A percentile compares a stretch with the other conserved stretches of the same genome.
These are phyloP conservation scores for Crematogaster levior DNA, from an alignment of 2,888 invertebrate genomes.

Conservation along the genomic window DNA sequence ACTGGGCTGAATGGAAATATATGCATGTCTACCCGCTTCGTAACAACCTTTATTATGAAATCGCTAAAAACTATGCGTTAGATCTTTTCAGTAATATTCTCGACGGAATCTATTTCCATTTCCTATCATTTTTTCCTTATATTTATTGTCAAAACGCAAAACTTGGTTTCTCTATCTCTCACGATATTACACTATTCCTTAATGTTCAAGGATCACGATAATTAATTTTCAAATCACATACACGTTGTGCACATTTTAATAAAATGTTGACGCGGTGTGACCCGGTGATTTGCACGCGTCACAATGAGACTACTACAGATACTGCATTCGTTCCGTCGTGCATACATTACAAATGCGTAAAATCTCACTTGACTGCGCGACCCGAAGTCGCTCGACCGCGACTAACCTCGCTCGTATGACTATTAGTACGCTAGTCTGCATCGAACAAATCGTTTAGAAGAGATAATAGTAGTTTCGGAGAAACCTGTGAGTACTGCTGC, in stretches of 20 bases:
- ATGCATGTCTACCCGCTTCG: constrained; percentile 55
- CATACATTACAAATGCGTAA: constrained; percentile 38
- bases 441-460: constrained; percentile 77
- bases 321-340: not conserved
- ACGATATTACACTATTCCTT: not conserved
- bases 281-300: not conserved
- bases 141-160: not conserved
- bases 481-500: constrained; percentile 36
- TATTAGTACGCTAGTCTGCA: constrained; percentile 45
- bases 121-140: not conserved
- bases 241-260: not conserved
- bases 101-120: not conserved
- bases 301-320: constrained; percentile 5
- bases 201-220: not conserved
- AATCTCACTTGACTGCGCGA: constrained; percentile 39
- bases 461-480: constrained; percentile 67
- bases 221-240: not conserved
- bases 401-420: constrained; percentile 43
- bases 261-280: not conserved
- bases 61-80: constrained; percentile 6
- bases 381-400: constrained; percentile 51
- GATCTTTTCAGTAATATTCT: not conserved
- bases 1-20: constrained; percentile 69
- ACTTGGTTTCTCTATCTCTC: not conserved
- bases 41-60: constrained; percentile 4